Percentiles rank a stretch among this genome's conserved stretches.
Evolutionary conservation across 2,888 invertebrate genomes (phyloP).

Genomic region (Erebia aethiops): DNA sequence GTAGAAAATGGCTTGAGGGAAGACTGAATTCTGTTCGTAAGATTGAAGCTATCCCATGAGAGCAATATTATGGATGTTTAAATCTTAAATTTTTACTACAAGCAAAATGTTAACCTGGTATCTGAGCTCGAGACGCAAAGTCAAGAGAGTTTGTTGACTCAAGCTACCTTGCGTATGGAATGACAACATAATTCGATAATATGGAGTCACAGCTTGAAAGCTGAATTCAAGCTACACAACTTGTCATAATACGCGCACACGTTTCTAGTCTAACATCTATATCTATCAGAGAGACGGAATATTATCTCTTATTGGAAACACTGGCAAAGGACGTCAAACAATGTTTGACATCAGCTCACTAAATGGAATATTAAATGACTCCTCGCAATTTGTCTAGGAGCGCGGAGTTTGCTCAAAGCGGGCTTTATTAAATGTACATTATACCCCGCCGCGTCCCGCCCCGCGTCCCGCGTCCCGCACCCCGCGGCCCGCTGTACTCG

Average conservation of each 20-base stretch:
- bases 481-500: background rate
- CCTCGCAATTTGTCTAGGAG: slow-evolving; percentile 35
- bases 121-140: too few relatives aligned
- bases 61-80: too few relatives aligned
- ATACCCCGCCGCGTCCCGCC: background rate
- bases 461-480: background rate
- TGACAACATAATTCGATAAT: too few relatives aligned
- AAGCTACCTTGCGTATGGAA: too few relatives aligned
- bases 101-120: too few relatives aligned
- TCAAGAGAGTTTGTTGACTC: too few relatives aligned
- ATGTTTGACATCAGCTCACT: slow-evolving; percentile 35
- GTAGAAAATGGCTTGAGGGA: background rate
- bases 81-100: too few relatives aligned
- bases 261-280: too few relatives aligned
- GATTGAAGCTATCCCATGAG: background rate
- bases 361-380: slow-evolving; percentile 40
- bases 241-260: too few relatives aligned
- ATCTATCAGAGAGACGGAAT: background rate
- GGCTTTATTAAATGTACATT: slow-evolving; percentile 42
- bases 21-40: background rate
- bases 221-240: too few relatives aligned
- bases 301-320: background rate
- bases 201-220: too few relatives aligned
- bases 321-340: slow-evolving; percentile 18
- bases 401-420: slow-evolving; percentile 34